These are phyloP conservation scores for Henricia sp. DNA, from an alignment of 53 echinoderm and acorn worm genomes.

Conservation along the genomic window DNA sequence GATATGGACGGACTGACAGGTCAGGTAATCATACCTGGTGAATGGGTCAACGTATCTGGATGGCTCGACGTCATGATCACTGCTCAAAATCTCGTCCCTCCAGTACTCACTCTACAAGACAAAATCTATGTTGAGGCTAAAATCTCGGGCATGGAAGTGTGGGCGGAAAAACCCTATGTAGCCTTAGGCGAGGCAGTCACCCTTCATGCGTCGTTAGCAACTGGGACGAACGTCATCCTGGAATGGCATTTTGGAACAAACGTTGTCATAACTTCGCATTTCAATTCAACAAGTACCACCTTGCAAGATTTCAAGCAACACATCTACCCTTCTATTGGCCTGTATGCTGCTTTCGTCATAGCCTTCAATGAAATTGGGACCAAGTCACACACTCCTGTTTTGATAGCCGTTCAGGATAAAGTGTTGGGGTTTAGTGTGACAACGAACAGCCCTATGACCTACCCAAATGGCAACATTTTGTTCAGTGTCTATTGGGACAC, in stretches of 20 bases:
- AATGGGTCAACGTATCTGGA: slow-evolving; percentile 68
- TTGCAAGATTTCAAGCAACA: slow-evolving; percentile 58
- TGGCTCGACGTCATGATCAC: slow-evolving; percentile 63
- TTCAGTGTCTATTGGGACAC: slow-evolving; percentile 68
- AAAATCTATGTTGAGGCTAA: slow-evolving; percentile 71
- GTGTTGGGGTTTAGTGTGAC: slow-evolving; percentile 68
- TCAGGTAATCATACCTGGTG: slow-evolving; percentile 53
- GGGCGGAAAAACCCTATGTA: slow-evolving; percentile 71
- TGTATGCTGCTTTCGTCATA: slow-evolving; percentile 72
- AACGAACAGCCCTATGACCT: slow-evolving; percentile 56
- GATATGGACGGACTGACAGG: slow-evolving; percentile 46
- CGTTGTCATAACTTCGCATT: slow-evolving; percentile 35
- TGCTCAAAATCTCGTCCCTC: slow-evolving; percentile 71
- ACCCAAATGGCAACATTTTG: slow-evolving; percentile 71
- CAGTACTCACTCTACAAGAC: slow-evolving; percentile 44
- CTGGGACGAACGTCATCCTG: slow-evolving; percentile 69
- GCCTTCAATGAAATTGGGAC: slow-evolving; percentile 67
- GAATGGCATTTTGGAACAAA: slow-evolving; percentile 82
- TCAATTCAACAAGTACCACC: slow-evolving; percentile 32
- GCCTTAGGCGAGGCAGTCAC: slow-evolving; percentile 64
- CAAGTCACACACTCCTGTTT: slow-evolving; percentile 47
- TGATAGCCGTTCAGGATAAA: slow-evolving; percentile 69
- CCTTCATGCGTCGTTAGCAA: slow-evolving; percentile 55
- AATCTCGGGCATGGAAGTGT: slow-evolving; percentile 67
- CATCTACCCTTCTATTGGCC: slow-evolving; percentile 69